Evolutionary conservation across 2,888 invertebrate genomes (phyloP), one percentile per base, ranked within the genome.

Genomic region (Lasioglossum marginatum): DNA sequence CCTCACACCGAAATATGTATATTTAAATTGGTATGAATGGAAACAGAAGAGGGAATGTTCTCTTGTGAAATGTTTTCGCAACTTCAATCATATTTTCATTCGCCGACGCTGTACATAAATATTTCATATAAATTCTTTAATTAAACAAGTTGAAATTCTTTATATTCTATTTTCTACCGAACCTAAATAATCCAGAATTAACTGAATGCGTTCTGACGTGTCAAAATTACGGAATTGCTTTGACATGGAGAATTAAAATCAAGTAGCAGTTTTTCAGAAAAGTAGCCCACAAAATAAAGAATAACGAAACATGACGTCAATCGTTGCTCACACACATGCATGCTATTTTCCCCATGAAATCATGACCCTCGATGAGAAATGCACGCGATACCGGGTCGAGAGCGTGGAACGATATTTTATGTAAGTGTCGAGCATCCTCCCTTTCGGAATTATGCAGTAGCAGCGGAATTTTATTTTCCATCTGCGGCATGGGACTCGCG

Each of bases 341-440:
- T 27, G 63, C 2, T 63, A 34, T 8, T 19, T 34, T 19, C 10
- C 19, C 34, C 8, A 66, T 40, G 63, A 45, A 78, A 75, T 57
- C 74, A 34, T 40, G 63, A 27, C 70, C 31, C 10, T 31, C 60
- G 68, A 75, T 75, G 81, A 82, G 81, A 86, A 82, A 81, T 86
- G 78, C 82, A 82, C 66, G 31, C n/a, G 71, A 60, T 48, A 70
- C 34, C 70, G 68, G 10, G 66, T 66, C 45, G 76, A 34, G 68
- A 66, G 71, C 71, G 76, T 86, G 74, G 75, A 78, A 78, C n/a
- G 77, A 86, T 86, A 71, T 86, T 86, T 81, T 86, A 86, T 81
- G 86, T 75, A 86, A 77, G 40, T 74, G 73, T 63, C 57, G 71
- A 74, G n/a, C 60, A 12, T 52, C 48, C 72, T 45, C 43, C 8